phyloP scores from a whole-genome alignment of 2,888 invertebrate species.

The Drosophila macrospina region DNA sequence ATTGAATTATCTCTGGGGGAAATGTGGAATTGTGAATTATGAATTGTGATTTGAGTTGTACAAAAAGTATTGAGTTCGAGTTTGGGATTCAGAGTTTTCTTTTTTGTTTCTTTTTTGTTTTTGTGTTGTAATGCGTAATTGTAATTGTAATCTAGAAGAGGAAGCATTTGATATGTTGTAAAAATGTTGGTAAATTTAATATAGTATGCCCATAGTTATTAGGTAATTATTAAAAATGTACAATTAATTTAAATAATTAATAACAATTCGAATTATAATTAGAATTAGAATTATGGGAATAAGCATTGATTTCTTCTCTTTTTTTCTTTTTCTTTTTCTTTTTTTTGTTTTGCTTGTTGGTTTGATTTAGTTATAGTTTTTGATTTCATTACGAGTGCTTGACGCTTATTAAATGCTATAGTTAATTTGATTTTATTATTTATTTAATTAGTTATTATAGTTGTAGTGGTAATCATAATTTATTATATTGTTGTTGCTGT shows the following conservation, averaged over 20 bases:
- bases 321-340: conserved; percentile 42
- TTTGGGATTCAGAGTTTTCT: conserved; percentile 12
- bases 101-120: too few relatives aligned
- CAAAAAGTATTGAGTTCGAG: conserved; percentile 5
- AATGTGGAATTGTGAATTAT: conserved; percentile 16
- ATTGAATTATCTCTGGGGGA: conserved; percentile 21
- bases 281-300: conserved; percentile 39
- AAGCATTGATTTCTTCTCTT: conserved; percentile 50
- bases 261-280: conserved; percentile 59
- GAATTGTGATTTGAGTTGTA: conserved; percentile 5
- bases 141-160: conserved; percentile 69
- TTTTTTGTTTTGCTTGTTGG: conserved; percentile 19
- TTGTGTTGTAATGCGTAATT: conserved; percentile 39
- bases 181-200: conserved; percentile 61
- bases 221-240: conserved; percentile 54
- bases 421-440: conserved; percentile 28
- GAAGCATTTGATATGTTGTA: conserved; percentile 85
- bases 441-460: conserved; percentile 19
- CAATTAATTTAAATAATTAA: conserved; percentile 75
- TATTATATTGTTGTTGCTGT: conserved; percentile 37
- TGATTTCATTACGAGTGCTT: conserved; percentile 46
- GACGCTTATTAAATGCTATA: conserved; percentile 38
- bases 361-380: conserved; percentile 8
- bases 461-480: conserved; percentile 34
- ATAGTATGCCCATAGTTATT: conserved; percentile 32